phyloP scores from a whole-genome alignment of 2,113 vertebrate species.

The Gymnobelideus leadbeateri region DNA sequence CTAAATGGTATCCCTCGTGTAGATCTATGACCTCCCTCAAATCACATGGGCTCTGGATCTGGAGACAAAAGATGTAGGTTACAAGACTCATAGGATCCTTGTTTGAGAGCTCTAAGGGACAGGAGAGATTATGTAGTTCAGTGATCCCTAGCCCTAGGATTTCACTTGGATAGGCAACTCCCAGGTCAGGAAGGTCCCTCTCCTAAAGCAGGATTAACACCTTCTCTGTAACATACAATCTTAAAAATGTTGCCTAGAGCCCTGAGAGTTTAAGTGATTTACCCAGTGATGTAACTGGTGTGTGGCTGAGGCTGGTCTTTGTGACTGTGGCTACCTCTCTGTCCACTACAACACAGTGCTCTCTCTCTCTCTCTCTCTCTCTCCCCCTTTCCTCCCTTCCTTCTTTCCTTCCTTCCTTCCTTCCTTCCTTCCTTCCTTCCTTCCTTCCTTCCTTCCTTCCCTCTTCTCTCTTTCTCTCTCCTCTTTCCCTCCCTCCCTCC shows the following conservation, averaged over 20 bases:
- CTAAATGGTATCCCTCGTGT: not conserved
- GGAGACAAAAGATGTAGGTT: not conserved
- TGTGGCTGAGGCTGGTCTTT: not conserved
- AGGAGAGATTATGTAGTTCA: not conserved
- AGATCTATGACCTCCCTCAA: not conserved
- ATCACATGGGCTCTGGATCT: not conserved
- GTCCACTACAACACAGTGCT: not conserved
- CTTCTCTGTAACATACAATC: not conserved
- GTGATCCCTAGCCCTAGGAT: not conserved
- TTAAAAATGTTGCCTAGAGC: not conserved
- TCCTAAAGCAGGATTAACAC: not conserved
- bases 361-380: not conserved
- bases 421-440: too few species aligned
- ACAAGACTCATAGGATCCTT: not conserved
- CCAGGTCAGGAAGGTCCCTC: not conserved
- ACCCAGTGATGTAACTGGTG: not conserved
- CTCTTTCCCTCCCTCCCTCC: too few species aligned
- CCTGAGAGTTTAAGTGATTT: not conserved
- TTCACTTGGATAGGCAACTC: not conserved
- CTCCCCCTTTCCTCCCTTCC: too few species aligned
- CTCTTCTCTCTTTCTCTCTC: too few species aligned
- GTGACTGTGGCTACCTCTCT: not conserved
- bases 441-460: not conserved
- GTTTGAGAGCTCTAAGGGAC: not conserved
- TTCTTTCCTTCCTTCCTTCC: not conserved